Evolutionary conservation across 1,140 invertebrate genomes (phyloP).

Genomic region (Drosophila ficusphila): DNA sequence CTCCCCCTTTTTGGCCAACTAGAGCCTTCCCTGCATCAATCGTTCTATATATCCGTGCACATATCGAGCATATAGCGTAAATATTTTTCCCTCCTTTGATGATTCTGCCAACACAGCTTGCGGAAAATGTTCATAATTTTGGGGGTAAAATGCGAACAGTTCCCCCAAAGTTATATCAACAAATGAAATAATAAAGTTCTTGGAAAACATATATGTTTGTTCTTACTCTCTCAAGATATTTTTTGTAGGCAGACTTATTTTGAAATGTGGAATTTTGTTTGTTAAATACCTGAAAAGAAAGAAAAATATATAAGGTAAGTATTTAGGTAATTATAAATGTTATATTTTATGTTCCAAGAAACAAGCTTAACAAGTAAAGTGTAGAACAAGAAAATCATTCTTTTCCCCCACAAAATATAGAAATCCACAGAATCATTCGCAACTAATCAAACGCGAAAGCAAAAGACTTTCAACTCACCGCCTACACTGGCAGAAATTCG

Average conservation of each 20-base stretch:
- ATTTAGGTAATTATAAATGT: not conserved
- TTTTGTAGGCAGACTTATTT: not conserved
- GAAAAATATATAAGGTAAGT: not conserved
- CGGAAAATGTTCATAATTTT: no score
- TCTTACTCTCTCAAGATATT: not conserved
- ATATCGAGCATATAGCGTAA: constrained; percentile 20
- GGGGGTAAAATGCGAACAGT: not conserved
- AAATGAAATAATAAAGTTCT: not conserved
- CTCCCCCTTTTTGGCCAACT: not conserved
- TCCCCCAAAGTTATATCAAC: not conserved
- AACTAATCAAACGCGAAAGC: constrained; percentile 56
- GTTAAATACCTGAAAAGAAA: constrained; percentile 9
- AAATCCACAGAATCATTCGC: constrained; percentile 56
- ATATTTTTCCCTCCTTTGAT: constrained; percentile 51
- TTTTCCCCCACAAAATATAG: not conserved
- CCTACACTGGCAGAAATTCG: constrained; percentile 24
- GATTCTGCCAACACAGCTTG: constrained; percentile 33
- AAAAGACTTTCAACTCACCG: constrained; percentile 8
- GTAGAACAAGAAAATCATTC: not conserved
- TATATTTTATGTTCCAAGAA: no score
- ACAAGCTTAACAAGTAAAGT: no score
- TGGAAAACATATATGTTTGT: not conserved
- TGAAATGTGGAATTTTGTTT: not conserved
- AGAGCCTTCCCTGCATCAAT: constrained; percentile 1
- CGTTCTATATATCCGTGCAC: constrained; percentile 42